Conservation (phyloP, 2,888 invertebrate species). For the Aspidiotus destructor region DNA sequence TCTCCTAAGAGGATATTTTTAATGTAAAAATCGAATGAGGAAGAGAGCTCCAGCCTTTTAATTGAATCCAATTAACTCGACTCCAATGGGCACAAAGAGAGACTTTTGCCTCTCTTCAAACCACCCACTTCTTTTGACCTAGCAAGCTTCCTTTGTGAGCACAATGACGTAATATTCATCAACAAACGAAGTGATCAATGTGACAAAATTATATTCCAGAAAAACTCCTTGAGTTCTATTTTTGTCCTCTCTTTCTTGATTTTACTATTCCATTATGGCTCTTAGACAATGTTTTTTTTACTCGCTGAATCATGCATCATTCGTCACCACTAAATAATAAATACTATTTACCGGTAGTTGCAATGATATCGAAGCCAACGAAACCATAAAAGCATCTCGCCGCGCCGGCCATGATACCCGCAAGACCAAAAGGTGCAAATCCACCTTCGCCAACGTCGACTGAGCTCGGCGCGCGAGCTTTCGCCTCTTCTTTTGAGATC, state of each 20-base stretch:
- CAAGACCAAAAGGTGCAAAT: constrained; percentile 82
- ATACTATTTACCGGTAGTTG: constrained; percentile 57
- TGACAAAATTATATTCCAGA: not conserved
- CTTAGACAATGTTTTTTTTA: not conserved
- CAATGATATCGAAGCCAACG: constrained; percentile 90
- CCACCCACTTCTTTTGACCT: no score
- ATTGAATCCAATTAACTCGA: no score
- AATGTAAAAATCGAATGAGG: no score
- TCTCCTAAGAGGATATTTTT: no score
- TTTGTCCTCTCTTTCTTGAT: not conserved
- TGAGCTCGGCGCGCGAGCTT: not conserved
- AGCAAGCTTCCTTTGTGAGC: no score
- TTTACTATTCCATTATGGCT: not conserved
- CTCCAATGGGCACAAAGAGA: no score
- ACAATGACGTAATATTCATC: no score
- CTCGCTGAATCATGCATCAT: not conserved
- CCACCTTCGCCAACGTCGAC: constrained; percentile 66
- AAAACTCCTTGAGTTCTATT: no score
- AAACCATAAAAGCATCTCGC: constrained; percentile 70
- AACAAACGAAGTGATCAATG: no score
- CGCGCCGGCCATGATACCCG: constrained; percentile 78
- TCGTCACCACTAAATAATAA: not conserved
- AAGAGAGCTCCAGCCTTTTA: no score
- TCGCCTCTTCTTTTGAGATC: constrained; percentile 32
- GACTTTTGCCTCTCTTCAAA: no score